Conservation (phyloP, 2,113 vertebrate genomes). For the Callithrix jacchus region DNA sequence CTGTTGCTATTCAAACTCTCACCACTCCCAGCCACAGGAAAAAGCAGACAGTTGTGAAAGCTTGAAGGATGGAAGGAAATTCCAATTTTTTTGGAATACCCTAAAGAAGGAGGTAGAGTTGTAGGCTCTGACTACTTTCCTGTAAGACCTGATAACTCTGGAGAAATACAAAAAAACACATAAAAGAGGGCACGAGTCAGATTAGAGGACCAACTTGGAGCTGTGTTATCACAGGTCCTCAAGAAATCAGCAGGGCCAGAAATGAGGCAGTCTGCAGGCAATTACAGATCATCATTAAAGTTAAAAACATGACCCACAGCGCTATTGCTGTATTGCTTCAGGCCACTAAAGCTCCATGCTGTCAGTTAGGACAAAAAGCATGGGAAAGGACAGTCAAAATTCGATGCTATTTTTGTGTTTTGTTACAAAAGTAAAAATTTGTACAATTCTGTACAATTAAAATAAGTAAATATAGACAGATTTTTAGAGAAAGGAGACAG, state of each 20-base stretch:
- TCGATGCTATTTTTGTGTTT: conserved; percentile 16
- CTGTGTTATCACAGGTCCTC: conserved; percentile 60
- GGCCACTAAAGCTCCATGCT: conserved; percentile 40
- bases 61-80: conserved; percentile 45
- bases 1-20: conserved; percentile 19
- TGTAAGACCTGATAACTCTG: conserved; percentile 50
- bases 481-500: conserved; percentile 10
- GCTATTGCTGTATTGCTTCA: conserved; percentile 57
- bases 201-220: conserved; percentile 48
- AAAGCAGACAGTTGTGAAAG: conserved; percentile 40
- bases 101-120: conserved; percentile 45
- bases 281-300: conserved; percentile 69
- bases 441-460: background rate
- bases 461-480: background rate
- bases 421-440: conserved; percentile 44
- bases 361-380: conserved; percentile 40
- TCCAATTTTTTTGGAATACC: conserved; percentile 55
- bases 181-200: conserved; percentile 21
- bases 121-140: conserved; percentile 49
- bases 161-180: conserved; percentile 41
- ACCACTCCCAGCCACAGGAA: background rate
- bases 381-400: conserved; percentile 36
- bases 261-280: conserved; percentile 74
- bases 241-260: conserved; percentile 65
- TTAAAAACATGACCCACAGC: conserved; percentile 69